Percentiles rank a stretch among this genome's conserved stretches.
Evolutionary conservation across 2,113 vertebrate species (phyloP).

Genomic region (Puffinus mauretanicus): DNA sequence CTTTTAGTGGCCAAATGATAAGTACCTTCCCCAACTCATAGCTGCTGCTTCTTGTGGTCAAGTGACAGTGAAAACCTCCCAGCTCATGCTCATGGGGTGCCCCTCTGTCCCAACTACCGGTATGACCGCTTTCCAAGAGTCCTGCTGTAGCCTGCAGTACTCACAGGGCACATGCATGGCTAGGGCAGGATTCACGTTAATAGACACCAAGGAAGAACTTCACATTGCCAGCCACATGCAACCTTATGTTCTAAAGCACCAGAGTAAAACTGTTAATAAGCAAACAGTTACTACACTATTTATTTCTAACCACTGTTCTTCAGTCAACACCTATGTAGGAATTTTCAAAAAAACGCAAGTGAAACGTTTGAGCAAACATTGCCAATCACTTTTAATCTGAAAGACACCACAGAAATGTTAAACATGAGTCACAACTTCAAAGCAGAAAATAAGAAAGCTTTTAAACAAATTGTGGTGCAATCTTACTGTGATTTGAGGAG

Average conservation of each 20-base stretch:
- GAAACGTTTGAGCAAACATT: not conserved
- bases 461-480: not conserved
- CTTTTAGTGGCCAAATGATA: not conserved
- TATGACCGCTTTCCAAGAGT: not conserved
- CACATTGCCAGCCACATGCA: not conserved
- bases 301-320: not conserved
- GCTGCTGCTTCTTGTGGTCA: not conserved
- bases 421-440: not conserved
- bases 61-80: not conserved
- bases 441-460: not conserved
- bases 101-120: not conserved
- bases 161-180: accelerated
- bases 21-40: not conserved
- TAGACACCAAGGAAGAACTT: not conserved
- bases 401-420: not conserved
- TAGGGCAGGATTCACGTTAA: not conserved
- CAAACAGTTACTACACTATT: not conserved
- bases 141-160: not conserved
- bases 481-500: not conserved
- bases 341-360: not conserved
- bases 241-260: not conserved
- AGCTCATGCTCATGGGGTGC: not conserved
- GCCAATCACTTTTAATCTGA: not conserved
- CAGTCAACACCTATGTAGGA: not conserved
- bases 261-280: not conserved